Evolutionary conservation across 2,113 vertebrate species (phyloP).

Genomic region (Gavialis gangeticus): DNA sequence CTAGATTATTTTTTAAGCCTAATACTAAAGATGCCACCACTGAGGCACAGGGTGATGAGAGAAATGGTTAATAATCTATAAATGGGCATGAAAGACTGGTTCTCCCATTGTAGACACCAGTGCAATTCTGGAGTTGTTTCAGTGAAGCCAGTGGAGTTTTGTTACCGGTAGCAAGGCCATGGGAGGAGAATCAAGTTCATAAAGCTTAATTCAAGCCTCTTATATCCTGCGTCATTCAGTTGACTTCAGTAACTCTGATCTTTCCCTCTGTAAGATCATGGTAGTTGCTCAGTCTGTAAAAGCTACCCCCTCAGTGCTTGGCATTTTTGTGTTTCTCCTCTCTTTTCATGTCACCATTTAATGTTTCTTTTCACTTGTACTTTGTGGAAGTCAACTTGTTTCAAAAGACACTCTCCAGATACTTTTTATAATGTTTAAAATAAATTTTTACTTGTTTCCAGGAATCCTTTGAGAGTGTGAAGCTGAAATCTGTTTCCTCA

Average conservation of each 20-base stretch:
- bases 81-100: not conserved
- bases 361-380: not conserved
- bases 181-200: too few relatives aligned
- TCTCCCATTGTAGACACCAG: not conserved
- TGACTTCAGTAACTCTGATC: too few relatives aligned
- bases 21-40: not conserved
- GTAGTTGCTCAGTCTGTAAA: too few relatives aligned
- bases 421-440: not conserved
- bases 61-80: not conserved
- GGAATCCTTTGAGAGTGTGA: not conserved
- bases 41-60: not conserved
- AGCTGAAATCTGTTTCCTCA: not conserved
- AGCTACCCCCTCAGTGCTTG: not conserved
- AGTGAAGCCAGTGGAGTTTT: too few relatives aligned
- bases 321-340: not conserved
- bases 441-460: not conserved
- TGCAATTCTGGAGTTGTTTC: not conserved
- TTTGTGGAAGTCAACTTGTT: not conserved
- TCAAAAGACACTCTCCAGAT: not conserved
- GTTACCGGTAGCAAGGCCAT: too few relatives aligned
- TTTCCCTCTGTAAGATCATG: too few relatives aligned
- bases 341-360: accelerated
- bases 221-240: too few relatives aligned
- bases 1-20: not conserved
- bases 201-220: too few relatives aligned